phyloP scores from a whole-genome alignment of 2,797 vertebrate species.

The Phataginus tetradactyla region DNA sequence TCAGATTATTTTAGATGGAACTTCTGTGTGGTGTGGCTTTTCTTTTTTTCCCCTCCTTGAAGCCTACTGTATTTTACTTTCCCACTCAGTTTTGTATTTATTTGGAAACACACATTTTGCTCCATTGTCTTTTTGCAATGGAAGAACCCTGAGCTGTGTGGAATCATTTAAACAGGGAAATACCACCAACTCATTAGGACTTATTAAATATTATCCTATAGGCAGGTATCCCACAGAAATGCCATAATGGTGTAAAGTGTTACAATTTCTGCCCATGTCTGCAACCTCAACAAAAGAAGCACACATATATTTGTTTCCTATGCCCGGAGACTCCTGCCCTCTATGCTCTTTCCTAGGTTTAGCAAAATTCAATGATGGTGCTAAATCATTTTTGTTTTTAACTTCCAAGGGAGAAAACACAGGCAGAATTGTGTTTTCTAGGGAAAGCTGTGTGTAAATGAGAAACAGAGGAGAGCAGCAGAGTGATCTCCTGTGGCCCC shows the following conservation, averaged over 20 bases:
- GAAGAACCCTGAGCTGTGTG: neutral
- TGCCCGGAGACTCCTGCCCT: conserved; percentile 75
- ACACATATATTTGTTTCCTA: conserved; percentile 64
- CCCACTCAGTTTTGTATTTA: conserved; percentile 61
- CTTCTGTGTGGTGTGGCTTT: neutral
- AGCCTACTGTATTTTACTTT: conserved; percentile 65
- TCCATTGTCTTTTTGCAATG: neutral
- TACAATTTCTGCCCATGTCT: conserved; percentile 65
- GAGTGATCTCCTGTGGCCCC: conserved; percentile 94
- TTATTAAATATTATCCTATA: conserved; percentile 63
- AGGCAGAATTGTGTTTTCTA: conserved; percentile 89
- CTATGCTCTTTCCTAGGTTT: conserved; percentile 88
- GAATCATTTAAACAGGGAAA: conserved; percentile 32
- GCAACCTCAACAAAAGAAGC: conserved; percentile 74
- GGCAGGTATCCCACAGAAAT: conserved; percentile 61
- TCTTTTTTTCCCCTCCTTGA: conserved; percentile 46
- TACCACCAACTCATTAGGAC: neutral
- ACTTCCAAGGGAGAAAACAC: conserved; percentile 90
- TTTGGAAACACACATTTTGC: conserved; percentile 46
- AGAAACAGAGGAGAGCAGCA: conserved; percentile 89
- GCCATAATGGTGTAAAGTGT: conserved; percentile 65
- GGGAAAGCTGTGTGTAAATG: conserved; percentile 93
- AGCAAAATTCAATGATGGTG: conserved; percentile 91
- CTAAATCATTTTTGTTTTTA: conserved; percentile 90
- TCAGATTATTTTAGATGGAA: conserved; percentile 34